These are phyloP conservation scores for Dascyllus trimaculatus DNA, from an alignment of 2,113 vertebrate genomes.

Conservation along the genomic window DNA sequence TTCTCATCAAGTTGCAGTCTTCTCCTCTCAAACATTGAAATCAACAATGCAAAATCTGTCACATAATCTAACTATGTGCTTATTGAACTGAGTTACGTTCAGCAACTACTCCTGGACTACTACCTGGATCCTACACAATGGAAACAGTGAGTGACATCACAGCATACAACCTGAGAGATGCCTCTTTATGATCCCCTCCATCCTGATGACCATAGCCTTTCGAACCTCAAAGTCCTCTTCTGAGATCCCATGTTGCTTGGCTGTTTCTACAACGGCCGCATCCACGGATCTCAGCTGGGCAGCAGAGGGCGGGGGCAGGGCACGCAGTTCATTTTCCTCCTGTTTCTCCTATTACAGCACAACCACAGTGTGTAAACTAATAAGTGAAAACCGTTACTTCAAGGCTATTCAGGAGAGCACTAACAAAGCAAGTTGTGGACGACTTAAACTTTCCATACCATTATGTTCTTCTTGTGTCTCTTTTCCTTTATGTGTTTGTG, in stretches of 20 bases:
- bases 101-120: neutral
- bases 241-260: constrained; percentile 91
- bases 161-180: constrained; percentile 89
- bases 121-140: no score
- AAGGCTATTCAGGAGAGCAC: neutral
- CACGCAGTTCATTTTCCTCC: constrained; percentile 95
- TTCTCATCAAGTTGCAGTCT: no score
- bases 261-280: constrained; percentile 87
- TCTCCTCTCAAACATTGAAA: no score
- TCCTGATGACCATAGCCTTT: constrained; percentile 88
- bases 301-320: constrained; percentile 88
- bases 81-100: neutral
- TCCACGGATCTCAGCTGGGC: constrained; percentile 92
- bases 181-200: constrained; percentile 91
- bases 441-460: constrained; percentile 79
- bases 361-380: neutral
- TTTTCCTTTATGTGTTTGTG: constrained; percentile 99
- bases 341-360: constrained; percentile 90
- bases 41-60: no score
- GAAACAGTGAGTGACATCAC: neutral
- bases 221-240: constrained; percentile 91
- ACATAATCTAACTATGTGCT: no score
- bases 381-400: neutral
- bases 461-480: constrained; percentile 98
- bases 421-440: no score